Conservation (phyloP, 2,113 vertebrate genomes). For the Crotalus helleri region DNA sequence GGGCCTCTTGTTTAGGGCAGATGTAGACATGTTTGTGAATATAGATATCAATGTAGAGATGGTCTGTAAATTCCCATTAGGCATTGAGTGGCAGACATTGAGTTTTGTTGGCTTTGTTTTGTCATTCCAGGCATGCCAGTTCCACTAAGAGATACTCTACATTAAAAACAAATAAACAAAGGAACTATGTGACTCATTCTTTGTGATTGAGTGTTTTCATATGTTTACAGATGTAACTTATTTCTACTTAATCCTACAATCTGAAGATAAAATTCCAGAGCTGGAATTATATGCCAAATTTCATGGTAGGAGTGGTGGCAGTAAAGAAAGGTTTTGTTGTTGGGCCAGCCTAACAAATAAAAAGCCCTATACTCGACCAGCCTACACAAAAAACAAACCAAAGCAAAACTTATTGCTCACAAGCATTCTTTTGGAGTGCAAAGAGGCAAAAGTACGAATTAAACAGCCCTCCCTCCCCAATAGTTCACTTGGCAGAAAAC, state of each 20-base stretch:
- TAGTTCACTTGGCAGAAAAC: background rate
- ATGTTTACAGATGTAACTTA: background rate
- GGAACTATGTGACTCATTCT: conserved; percentile 11
- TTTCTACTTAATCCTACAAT: background rate
- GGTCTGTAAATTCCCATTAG: background rate
- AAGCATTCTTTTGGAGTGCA: background rate
- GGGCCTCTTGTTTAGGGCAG: background rate
- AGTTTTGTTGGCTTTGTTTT: background rate
- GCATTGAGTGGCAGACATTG: background rate
- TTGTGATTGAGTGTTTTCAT: background rate
- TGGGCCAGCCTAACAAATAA: no score
- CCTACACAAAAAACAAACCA: background rate
- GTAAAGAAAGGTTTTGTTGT: background rate
- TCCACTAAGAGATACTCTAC: background rate
- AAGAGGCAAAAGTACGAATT: background rate
- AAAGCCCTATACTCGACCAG: background rate
- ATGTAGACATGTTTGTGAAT: background rate
- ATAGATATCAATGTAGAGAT: background rate
- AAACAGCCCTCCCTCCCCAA: background rate
- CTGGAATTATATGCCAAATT: background rate
- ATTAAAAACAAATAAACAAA: background rate
- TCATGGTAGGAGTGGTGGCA: background rate
- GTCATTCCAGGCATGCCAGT: background rate
- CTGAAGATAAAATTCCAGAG: background rate
- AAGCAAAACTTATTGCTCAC: background rate